These are phyloP conservation scores for Chymomyza fuscimana DNA, from an alignment of 2,888 invertebrate species.

Conservation along the genomic window DNA sequence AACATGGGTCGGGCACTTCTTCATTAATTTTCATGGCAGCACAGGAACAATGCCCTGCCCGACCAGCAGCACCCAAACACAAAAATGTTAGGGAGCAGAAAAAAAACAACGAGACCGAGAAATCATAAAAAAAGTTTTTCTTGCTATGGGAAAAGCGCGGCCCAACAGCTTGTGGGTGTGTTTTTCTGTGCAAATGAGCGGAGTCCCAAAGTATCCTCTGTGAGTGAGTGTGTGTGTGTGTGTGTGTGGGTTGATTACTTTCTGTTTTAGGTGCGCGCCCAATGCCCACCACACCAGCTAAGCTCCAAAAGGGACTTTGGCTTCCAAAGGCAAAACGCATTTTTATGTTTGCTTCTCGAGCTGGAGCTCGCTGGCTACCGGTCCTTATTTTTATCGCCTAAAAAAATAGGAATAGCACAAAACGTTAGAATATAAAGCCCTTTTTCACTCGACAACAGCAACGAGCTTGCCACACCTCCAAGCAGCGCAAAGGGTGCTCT, in stretches of 20 bases:
- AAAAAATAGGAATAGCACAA: neutral
- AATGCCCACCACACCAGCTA: slow-evolving; percentile 30
- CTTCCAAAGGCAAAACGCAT: slow-evolving; percentile 67
- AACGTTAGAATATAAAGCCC: slow-evolving; percentile 49
- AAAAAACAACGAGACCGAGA: slow-evolving; percentile 19
- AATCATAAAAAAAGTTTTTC: slow-evolving; percentile 58
- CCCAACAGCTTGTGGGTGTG: slow-evolving; percentile 65
- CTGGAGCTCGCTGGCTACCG: slow-evolving; percentile 51
- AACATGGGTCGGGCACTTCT: slow-evolving; percentile 75
- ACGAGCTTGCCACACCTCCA: slow-evolving; percentile 21
- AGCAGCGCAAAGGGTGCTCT: slow-evolving; percentile 31
- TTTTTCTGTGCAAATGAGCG: slow-evolving; percentile 66
- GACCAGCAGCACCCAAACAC: slow-evolving; percentile 42
- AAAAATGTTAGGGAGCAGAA: slow-evolving; percentile 32
- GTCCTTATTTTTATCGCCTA: slow-evolving; percentile 59
- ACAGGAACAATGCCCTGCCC: slow-evolving; percentile 65
- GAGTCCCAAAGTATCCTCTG: slow-evolving; percentile 13
- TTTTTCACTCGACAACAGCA: slow-evolving; percentile 20
- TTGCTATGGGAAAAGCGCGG: slow-evolving; percentile 35
- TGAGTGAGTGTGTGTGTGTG: slow-evolving; percentile 43
- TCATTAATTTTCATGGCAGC: slow-evolving; percentile 75
- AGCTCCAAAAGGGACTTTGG: slow-evolving; percentile 43
- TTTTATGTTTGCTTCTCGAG: slow-evolving; percentile 69
- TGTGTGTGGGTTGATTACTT: slow-evolving; percentile 68
- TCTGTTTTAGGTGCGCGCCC: slow-evolving; percentile 70